Evolutionary conservation across 2,797 vertebrate genomes (phyloP).

Genomic region (Centropyge bicolor): DNA sequence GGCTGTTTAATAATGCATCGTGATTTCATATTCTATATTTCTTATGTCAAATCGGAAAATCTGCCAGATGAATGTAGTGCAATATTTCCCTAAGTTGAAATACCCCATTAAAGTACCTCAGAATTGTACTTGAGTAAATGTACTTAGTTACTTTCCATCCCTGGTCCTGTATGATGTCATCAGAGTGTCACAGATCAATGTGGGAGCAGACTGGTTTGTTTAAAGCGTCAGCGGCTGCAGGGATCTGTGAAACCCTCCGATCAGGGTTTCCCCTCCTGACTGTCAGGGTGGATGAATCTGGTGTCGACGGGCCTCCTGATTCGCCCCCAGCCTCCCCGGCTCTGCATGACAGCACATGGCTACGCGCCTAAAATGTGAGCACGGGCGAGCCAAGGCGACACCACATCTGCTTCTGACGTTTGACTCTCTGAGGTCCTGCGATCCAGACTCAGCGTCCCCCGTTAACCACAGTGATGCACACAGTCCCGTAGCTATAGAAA

Average conservation of each 20-base stretch:
- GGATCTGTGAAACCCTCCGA: not conserved
- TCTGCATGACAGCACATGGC: slow-evolving; percentile 33
- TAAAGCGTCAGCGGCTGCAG: not conserved
- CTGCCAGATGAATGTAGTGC: not conserved
- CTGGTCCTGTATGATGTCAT: not conserved
- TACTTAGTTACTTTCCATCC: not conserved
- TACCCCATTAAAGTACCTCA: not conserved
- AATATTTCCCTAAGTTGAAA: not conserved
- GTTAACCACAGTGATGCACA: slow-evolving; percentile 73
- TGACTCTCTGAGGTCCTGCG: slow-evolving; percentile 41
- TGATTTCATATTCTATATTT: no score
- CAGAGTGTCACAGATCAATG: not conserved
- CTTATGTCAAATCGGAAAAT: not conserved
- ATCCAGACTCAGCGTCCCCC: slow-evolving; percentile 64
- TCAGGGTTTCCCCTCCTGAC: slow-evolving; percentile 15
- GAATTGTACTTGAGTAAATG: not conserved
- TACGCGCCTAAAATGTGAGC: slow-evolving; percentile 47
- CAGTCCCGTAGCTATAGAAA: slow-evolving; percentile 73
- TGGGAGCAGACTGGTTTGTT: not conserved
- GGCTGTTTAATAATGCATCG: not conserved
- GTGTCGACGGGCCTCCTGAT: slow-evolving; percentile 11
- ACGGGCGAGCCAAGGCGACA: slow-evolving; percentile 33
- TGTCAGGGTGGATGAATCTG: slow-evolving; percentile 31
- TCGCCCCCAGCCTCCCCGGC: slow-evolving; percentile 2
- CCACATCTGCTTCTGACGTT: slow-evolving; percentile 66